Conservation (phyloP, 2,888 invertebrate genomes). For the Hirtodrosophila alboralis region DNA sequence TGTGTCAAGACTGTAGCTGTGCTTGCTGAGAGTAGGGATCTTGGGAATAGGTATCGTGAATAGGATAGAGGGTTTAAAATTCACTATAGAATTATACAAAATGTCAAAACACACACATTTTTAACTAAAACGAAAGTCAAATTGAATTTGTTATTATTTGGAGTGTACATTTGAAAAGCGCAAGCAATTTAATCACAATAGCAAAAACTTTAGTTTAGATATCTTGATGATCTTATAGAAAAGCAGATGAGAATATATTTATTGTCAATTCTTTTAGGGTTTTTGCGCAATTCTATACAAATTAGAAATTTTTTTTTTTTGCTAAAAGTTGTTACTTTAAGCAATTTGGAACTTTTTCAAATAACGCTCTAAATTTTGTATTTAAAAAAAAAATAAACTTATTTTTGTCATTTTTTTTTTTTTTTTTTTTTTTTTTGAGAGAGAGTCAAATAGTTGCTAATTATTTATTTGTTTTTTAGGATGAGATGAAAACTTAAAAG, state of each 20-base stretch:
- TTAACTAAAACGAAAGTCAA: conserved; percentile 19
- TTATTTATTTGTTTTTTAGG: conserved; percentile 26
- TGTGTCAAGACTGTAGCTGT: background rate
- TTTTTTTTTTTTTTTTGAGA: conserved; percentile 47
- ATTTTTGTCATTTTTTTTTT: conserved; percentile 30
- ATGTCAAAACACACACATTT: conserved; percentile 20
- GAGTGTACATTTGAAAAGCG: conserved; percentile 14
- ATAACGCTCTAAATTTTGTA: conserved; percentile 60
- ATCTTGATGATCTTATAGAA: conserved; percentile 22
- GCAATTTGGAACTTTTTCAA: conserved; percentile 69
- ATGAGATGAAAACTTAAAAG: conserved; percentile 52
- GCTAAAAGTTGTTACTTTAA: conserved; percentile 23
- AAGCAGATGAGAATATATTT: conserved; percentile 18
- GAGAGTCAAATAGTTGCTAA: conserved; percentile 47
- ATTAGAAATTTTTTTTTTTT: conserved; percentile 3
- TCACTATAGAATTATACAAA: conserved; percentile 16
- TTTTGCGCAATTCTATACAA: conserved; percentile 17
- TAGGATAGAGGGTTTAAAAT: background rate
- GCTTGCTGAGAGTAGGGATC: conserved; percentile 1
- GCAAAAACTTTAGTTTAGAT: conserved; percentile 10
- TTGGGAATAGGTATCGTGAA: background rate
- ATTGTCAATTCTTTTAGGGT: conserved; percentile 1
- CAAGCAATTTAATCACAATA: conserved; percentile 38
- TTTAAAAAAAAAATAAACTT: conserved; percentile 24
- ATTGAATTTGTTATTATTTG: conserved; percentile 10